Base-by-base conservation (phyloP, 2,113 vertebrate genomes). In the Calypte anna region DNA sequence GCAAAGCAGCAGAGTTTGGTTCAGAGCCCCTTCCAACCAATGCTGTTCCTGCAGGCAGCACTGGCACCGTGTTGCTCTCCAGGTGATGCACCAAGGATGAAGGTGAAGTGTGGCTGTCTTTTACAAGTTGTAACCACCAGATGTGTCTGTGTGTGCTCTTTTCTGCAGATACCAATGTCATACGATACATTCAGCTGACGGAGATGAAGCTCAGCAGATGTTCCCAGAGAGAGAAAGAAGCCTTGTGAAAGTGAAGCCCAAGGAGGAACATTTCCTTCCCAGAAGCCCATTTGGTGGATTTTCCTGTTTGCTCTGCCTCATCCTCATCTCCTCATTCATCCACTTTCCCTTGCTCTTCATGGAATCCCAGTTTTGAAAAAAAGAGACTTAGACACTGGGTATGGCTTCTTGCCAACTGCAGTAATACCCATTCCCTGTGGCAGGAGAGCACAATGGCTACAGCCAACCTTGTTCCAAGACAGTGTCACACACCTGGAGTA, bases 141-240 rank as follows among this genome's bases (percentile, higher is more conserved):
- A 19, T 3, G 12, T 90, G 44, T 91, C 14, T 77, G 20, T 93
- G 62, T 95, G 67, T 97, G 57, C 85, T 96, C 86, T 97, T 85
- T 96, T 67, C 86, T 94, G 36, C 98, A 99, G 99, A 99, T 98
- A 99, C 99, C 96, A 99, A 99, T 43, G 99, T 98, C 95, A 98
- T 99, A 97, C 98, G 99, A 95, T 99, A 99, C 81, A 99, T 99
- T 97, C 99, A 99, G 97, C 98, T 99, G 98, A 99, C 99, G 40
- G 99, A 99, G 97, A 99, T 99, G 99, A 99, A 99, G 96, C 99
- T 99, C 94, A 99, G 99, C 95, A 98, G 99, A 82, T 98, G 98
- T 92, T 98, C 98, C 96, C 99, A 99, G 96, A 98, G 98, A 97
- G 99, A 99, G 94, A 99, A 99, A 81, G 99, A 99, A 97, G 97